Base-by-base conservation (phyloP, 2,113 vertebrate genomes). In the Myotis davidii region DNA sequence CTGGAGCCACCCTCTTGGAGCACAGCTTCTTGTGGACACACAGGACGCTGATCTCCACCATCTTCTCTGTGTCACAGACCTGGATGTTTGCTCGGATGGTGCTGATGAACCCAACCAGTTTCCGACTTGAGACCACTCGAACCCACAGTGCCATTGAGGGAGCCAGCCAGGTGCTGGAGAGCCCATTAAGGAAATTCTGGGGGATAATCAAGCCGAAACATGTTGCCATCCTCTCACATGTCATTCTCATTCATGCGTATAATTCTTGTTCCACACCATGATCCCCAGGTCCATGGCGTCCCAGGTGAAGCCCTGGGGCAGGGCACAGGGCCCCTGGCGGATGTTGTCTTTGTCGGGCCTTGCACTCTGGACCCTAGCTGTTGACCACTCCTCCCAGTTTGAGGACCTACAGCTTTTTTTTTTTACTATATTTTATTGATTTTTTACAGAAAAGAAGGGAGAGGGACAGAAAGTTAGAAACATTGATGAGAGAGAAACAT, bases 31-130 rank as follows among this genome's bases (percentile, higher is more conserved):
- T 99, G 97, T 99, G 99, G 89, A 99, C 99, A 9, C 99, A 99
- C 32, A 99, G 98, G 98, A 99, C 99, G 93, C 99, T 99, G 96
- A 99, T 99, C 98, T 99, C 99, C 61, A 99, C 99, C 99, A 99
- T 99, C 98, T 99, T 99, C 95, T 99, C 99, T 97, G 42, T 50
- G 73, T 32, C 45, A 32, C 13, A 48, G 29, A 11, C 25, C 27
- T 32, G 29, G 42, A 5, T 99, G 37, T 96, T 98, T 96, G 99
- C 99, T 61, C 99, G 99, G 96, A 99, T 99, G 9, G 99, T 99
- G 9, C 99, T 99, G 98, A 99, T 99, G 96, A 99, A 99, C 34
- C 99, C 99, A 50, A 99, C 99, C 87, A 99, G 98, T 95, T 99
- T 99, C 97, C 99, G 99, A 98, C 99, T 99, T 79, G 99, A 99